These are phyloP conservation scores for Accipiter cooperii DNA, from an alignment of 2,113 vertebrate genomes.

Conservation along the genomic window DNA sequence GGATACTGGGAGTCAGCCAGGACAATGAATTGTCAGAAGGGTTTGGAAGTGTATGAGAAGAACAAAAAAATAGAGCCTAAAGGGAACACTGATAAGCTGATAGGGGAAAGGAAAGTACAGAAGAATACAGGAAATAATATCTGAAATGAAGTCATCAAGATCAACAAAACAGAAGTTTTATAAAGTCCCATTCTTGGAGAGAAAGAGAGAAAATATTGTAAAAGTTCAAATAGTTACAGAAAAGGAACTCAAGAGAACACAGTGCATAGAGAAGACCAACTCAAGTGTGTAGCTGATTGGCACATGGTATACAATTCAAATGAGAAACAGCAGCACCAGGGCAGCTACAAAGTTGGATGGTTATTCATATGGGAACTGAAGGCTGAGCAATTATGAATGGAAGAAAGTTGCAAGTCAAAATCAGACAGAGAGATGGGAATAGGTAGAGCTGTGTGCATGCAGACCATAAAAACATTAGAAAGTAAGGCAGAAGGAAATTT, in stretches of 20 bases:
- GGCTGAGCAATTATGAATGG: background rate
- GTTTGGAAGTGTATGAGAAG: background rate
- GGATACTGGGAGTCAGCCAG: slow-evolving; percentile 31
- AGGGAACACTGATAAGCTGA: background rate
- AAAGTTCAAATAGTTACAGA: background rate
- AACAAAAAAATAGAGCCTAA: background rate
- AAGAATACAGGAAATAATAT: background rate
- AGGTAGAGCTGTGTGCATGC: background rate
- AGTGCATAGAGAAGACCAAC: background rate
- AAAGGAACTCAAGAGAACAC: background rate
- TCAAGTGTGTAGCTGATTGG: background rate
- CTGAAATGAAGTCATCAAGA: background rate
- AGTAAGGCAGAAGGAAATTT: background rate
- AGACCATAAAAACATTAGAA: background rate
- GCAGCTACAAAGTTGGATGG: background rate
- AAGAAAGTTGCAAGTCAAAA: background rate
- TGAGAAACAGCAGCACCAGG: background rate
- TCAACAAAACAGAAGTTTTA: background rate
- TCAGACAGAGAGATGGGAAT: background rate
- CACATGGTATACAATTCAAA: background rate
- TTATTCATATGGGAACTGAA: background rate
- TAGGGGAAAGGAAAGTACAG: background rate
- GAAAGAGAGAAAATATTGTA: background rate
- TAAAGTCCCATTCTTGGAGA: background rate
- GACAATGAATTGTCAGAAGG: background rate